Conservation (phyloP, 2,888 invertebrate species). For the Dinocampus coccinellae region DNA sequence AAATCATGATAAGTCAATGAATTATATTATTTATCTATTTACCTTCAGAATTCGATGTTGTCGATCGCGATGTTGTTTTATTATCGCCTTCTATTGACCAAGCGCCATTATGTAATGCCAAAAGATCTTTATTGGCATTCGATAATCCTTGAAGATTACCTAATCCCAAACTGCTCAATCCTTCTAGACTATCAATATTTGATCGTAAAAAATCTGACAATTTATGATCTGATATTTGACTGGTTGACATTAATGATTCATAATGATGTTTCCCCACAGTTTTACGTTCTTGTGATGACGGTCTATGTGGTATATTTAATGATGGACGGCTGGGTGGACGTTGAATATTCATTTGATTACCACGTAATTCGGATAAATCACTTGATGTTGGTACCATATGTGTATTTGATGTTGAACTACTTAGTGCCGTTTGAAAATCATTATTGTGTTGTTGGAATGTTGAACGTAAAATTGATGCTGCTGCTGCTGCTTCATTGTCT, state of each 20-base stretch:
- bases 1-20: no score
- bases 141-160: conserved; percentile 61
- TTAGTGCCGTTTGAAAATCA: conserved; percentile 62
- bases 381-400: conserved; percentile 59
- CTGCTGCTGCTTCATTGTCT: conserved; percentile 63
- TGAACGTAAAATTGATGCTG: conserved; percentile 59
- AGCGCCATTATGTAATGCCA: conserved; percentile 79
- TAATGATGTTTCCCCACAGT: conserved; percentile 64
- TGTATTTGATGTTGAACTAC: conserved; percentile 56
- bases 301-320: conserved; percentile 65
- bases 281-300: conserved; percentile 66
- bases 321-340: conserved; percentile 67
- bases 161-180: conserved; percentile 68
- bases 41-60: conserved; percentile 66
- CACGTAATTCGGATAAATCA: conserved; percentile 60
- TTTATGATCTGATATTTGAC: conserved; percentile 74
- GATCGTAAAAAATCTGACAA: conserved; percentile 79
- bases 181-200: conserved; percentile 80
- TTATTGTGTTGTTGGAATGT: conserved; percentile 63
- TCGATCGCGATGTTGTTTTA: conserved; percentile 54
- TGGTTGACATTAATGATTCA: conserved; percentile 52
- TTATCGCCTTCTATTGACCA: conserved; percentile 70
- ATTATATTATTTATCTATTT: background rate
- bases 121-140: conserved; percentile 74
- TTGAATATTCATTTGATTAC: conserved; percentile 63